phyloP scores from a whole-genome alignment of 2,113 vertebrate genomes.

The pig (Sus scrofa) region T2T-Sscrofa CM000814.6:115197501-115198000 shows the following conservation, averaged over 20 bases:
- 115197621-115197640: background rate
- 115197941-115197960: background rate
- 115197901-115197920: background rate
- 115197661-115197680: background rate
- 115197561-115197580: fast-evolving
- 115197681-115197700: background rate
- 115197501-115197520: background rate
- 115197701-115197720: background rate
- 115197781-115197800: background rate
- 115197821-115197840: background rate
- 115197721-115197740: background rate
- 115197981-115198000: background rate
- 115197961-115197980: conserved; percentile 21
- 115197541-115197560: background rate
- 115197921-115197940: background rate
- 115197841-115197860: background rate
- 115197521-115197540: background rate
- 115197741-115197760: background rate
- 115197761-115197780: background rate
- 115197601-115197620: background rate
- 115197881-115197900: background rate
- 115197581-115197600: background rate
- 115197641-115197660: background rate
- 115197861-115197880: background rate
- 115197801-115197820: background rate